Base-by-base conservation (phyloP, 2,888 invertebrate genomes). In the Apotomis turbidana region DNA sequence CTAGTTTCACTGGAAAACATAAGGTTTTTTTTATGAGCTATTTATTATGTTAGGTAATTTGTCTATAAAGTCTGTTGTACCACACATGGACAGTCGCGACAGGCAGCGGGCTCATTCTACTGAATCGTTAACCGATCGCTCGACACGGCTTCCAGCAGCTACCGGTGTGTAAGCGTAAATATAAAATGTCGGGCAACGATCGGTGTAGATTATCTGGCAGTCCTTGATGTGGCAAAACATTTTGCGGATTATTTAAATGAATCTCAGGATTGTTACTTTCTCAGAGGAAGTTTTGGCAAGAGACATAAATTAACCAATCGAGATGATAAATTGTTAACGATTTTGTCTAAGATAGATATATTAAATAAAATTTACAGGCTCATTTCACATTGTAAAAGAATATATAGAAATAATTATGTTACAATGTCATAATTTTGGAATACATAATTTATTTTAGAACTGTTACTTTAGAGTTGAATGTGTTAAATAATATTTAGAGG, bases 401-500 rank as follows among this genome's bases (percentile, higher is more conserved):
- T 73, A 76, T 27, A 76, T 69, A 27, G 60, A 70, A 68, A 63
- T 75, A 71, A 68, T 74, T 76, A 73, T 70, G 74, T 75, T 77
- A 68, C 74, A 76, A 76, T 78, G 75, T 78, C 74, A 75, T 77
- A 77, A 78, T 80, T 79, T 80, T 75, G 74, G 78, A 79, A 78
- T 79, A 77, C 78, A 77, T 79, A 78, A 78, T 77, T 87, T 85
- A 86, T 81, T 85, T 83, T 80, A 83, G 83, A 84, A 83, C 83
- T 88, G 87, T 90, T 90, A 85, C 81, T 89, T 84, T 84, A 81
- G 83, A 88, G 86, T 88, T 89, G 81, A 89, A 84, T 85, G 84
- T 89, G 88, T 90, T 91, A 85, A 87, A 85, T 90, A 87, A 89
- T 90, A 84, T 90, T 89, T 85, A 87, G 87, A 86, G 84, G 87